These are phyloP conservation scores for Enteromius fasciolatus DNA, from an alignment of 2,797 vertebrate species.

Conservation along the genomic window DNA sequence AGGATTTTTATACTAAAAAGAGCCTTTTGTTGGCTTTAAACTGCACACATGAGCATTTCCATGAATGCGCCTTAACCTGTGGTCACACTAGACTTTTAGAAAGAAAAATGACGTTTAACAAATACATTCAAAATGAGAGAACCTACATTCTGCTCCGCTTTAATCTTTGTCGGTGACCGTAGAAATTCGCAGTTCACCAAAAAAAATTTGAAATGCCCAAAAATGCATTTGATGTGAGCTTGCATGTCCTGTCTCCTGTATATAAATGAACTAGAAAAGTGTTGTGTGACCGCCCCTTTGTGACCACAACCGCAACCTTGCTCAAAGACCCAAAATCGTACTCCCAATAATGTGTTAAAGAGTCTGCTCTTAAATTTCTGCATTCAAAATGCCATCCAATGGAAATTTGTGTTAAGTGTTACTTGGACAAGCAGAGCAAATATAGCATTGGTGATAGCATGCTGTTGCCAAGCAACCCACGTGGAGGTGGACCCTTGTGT, in stretches of 20 bases:
- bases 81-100: neutral
- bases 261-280: neutral
- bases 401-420: conserved; percentile 30
- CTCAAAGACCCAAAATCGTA: neutral
- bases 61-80: conserved; percentile 7
- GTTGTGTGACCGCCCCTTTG: neutral
- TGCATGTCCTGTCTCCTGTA: neutral
- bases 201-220: neutral
- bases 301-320: conserved; percentile 30
- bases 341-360: neutral
- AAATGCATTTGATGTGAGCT: neutral
- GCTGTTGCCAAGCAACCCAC: conserved; percentile 59
- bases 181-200: neutral
- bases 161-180: neutral
- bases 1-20: neutral
- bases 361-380: neutral
- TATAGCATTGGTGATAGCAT: conserved; percentile 59
- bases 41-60: neutral
- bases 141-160: neutral
- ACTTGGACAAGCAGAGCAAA: conserved; percentile 23
- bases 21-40: neutral
- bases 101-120: neutral
- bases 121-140: neutral
- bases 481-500: conserved; percentile 51
- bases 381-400: conserved; percentile 21